Conservation (phyloP, 2,797 vertebrate genomes). For the Sardinella longiceps region DNA sequence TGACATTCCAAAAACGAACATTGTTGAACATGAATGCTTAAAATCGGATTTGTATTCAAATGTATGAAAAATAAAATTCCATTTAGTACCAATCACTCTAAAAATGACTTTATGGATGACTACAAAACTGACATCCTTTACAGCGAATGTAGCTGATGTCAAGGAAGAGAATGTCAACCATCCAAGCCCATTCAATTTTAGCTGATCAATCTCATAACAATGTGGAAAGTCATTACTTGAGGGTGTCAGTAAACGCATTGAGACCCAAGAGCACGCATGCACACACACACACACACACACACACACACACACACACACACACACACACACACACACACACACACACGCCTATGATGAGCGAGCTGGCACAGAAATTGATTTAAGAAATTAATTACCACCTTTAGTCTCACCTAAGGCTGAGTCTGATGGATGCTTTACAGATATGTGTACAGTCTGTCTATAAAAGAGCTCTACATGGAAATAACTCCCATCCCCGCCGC, state of each 20-base stretch:
- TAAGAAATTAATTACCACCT: constrained; percentile 6
- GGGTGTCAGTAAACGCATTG: neutral
- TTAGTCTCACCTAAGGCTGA: neutral
- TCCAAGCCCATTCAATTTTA: neutral
- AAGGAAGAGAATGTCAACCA: neutral
- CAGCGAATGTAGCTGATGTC: neutral
- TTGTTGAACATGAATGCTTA: neutral
- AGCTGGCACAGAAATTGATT: neutral
- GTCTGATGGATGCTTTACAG: constrained; percentile 1
- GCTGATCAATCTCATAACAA: constrained; percentile 9
- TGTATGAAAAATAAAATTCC: neutral
- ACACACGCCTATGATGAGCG: neutral
- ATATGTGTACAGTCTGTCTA: neutral
- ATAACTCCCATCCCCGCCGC: neutral
- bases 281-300: no score
- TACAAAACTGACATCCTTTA: neutral
- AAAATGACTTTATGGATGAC: neutral
- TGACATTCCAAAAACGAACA: neutral
- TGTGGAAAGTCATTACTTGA: neutral
- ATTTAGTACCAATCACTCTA: neutral
- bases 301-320: no score
- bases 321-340: neutral
- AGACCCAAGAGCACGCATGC: neutral
- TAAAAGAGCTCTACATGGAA: neutral
- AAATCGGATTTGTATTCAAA: neutral